Evolutionary conservation across 1,140 invertebrate genomes (phyloP).

Genomic region (Episyrphus balteatus): DNA sequence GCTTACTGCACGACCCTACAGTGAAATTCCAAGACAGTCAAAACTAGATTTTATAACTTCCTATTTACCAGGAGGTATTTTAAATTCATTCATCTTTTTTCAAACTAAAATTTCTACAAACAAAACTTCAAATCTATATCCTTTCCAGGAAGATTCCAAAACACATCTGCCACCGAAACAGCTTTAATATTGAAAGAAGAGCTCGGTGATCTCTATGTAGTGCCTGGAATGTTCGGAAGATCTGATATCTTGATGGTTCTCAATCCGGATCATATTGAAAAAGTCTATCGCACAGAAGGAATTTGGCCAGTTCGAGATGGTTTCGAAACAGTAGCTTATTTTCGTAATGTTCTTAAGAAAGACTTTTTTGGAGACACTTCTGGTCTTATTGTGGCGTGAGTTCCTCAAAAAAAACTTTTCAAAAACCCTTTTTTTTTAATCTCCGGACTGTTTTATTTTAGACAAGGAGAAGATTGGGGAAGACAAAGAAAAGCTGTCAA

Average conservation of each 20-base stretch:
- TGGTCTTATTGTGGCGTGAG: constrained; percentile 5
- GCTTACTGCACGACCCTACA: constrained; percentile 26
- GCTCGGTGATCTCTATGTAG: constrained; percentile 22
- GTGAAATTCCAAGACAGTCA: constrained; percentile 39
- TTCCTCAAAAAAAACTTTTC: too few relatives aligned
- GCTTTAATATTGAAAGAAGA: constrained; percentile 6
- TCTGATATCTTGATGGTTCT: constrained; percentile 22
- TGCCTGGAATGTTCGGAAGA: constrained; percentile 21
- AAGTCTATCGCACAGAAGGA: constrained; percentile 34
- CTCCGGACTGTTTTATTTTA: not conserved
- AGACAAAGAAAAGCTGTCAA: constrained; percentile 15
- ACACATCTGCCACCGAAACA: not conserved
- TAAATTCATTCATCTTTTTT: not conserved
- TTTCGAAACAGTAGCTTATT: constrained; percentile 26
- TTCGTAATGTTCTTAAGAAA: constrained; percentile 19
- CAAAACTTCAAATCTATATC: not conserved
- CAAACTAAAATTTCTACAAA: too few relatives aligned
- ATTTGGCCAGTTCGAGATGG: constrained; percentile 26
- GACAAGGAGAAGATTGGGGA: not conserved
- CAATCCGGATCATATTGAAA: constrained; percentile 22
- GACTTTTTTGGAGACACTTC: constrained; percentile 18
- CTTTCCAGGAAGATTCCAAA: not conserved
- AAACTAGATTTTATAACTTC: not conserved
- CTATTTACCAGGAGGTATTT: not conserved
- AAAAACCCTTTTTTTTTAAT: too few relatives aligned